These are phyloP conservation scores for Laticauda laticaudata DNA, from an alignment of 2,113 vertebrate species.

Conservation along the genomic window DNA sequence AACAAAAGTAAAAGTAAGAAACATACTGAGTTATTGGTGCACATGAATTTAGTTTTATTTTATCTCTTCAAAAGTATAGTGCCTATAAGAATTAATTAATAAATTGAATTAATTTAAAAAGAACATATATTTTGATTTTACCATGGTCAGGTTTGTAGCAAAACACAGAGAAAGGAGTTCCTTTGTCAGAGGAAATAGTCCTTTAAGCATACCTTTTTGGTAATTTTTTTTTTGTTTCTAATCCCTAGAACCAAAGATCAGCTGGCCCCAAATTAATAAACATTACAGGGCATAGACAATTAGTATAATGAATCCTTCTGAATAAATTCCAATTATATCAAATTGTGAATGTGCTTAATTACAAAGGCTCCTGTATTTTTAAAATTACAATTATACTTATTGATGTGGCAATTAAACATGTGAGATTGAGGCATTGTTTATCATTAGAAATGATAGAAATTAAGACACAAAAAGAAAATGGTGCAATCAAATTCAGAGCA, in stretches of 20 bases:
- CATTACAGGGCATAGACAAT: conserved; percentile 12
- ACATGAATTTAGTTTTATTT: not conserved
- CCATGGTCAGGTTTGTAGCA: not conserved
- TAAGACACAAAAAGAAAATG: not conserved
- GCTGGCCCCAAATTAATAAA: not conserved
- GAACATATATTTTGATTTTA: not conserved
- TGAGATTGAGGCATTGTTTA: not conserved
- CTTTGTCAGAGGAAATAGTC: not conserved
- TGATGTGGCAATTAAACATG: conserved; percentile 6
- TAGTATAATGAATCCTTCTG: not conserved
- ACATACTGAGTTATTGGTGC: not conserved
- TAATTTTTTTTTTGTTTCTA: conserved; percentile 9
- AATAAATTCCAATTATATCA: conserved; percentile 33
- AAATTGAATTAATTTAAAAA: not conserved
- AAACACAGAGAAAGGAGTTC: not conserved
- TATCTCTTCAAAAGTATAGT: not conserved
- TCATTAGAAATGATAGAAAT: not conserved
- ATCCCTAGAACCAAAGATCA: conserved; percentile 2
- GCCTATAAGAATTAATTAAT: not conserved
- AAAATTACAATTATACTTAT: not conserved
- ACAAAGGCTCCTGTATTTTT: not conserved
- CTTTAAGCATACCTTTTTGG: not conserved
- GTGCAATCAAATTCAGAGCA: not conserved
- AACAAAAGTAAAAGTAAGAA: not conserved
- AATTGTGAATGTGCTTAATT: conserved; percentile 1